Conservation (phyloP, 2,888 invertebrate genomes). For the Marasmarcha lunaedactyla region DNA sequence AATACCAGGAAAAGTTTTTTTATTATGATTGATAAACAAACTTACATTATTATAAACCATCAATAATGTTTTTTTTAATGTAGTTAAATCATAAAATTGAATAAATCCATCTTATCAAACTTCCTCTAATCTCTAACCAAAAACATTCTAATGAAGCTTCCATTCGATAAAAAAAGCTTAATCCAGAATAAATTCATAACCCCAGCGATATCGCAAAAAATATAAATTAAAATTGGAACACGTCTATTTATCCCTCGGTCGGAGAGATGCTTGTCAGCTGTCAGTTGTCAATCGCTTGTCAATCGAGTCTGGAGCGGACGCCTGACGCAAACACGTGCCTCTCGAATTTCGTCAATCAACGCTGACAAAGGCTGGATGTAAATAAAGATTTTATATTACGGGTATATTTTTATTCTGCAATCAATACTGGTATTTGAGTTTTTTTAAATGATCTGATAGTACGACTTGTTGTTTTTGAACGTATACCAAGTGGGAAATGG, state of each 20-base stretch:
- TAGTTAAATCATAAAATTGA: not conserved
- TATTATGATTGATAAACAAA: too few relatives aligned
- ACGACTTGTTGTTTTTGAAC: too few relatives aligned
- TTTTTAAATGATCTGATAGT: too few relatives aligned
- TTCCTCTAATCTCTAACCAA: not conserved
- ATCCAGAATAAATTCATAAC: not conserved
- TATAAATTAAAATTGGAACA: constrained; percentile 11
- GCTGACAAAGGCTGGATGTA: not conserved
- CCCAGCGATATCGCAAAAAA: constrained; percentile 13
- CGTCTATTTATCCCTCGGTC: constrained; percentile 2
- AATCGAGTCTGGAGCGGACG: constrained; percentile 12
- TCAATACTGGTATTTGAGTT: too few relatives aligned
- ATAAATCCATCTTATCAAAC: not conserved
- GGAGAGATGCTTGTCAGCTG: constrained; percentile 4
- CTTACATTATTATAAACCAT: too few relatives aligned
- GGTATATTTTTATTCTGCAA: too few relatives aligned
- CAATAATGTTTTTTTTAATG: too few relatives aligned
- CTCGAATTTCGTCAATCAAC: constrained; percentile 18
- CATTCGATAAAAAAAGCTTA: not conserved
- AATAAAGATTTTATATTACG: not conserved
- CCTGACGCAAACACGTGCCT: constrained; percentile 5
- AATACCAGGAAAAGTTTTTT: too few relatives aligned
- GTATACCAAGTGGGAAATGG: too few relatives aligned
- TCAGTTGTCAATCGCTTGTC: constrained; percentile 16
- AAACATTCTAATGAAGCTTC: too few relatives aligned